Conservation (phyloP, 2,113 vertebrate species). For the Ptyas mucosa region DNA sequence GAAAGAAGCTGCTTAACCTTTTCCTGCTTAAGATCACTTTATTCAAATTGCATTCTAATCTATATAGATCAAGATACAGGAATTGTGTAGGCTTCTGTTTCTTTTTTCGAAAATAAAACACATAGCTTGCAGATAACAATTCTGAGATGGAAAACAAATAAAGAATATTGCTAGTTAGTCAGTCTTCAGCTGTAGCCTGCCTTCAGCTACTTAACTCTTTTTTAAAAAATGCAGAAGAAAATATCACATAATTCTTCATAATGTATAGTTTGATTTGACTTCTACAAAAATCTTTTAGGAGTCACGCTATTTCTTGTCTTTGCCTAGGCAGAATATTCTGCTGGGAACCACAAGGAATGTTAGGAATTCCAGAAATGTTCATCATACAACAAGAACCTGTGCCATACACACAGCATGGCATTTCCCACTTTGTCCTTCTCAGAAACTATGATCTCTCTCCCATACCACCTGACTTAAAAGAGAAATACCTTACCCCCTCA, state of each 20-base stretch:
- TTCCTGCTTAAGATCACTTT: neutral
- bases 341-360: conserved; percentile 22
- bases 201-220: neutral
- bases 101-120: neutral
- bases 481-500: neutral
- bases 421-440: neutral
- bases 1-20: neutral
- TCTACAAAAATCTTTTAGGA: neutral
- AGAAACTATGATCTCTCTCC: neutral
- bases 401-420: neutral
- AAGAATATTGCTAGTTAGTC: neutral
- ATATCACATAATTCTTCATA: neutral
- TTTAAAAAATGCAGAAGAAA: neutral
- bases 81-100: neutral
- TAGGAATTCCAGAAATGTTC: conserved; percentile 12
- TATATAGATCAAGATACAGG: neutral
- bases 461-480: neutral
- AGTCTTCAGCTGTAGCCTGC: neutral
- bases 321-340: conserved; percentile 21
- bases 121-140: neutral
- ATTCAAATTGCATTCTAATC: neutral
- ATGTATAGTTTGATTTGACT: neutral
- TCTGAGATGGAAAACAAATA: neutral
- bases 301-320: conserved; percentile 16
- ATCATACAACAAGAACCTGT: conserved; percentile 3